Evolutionary conservation across 2,797 vertebrate genomes (phyloP).

Genomic region (Phrynocephalus vlangalii): DNA sequence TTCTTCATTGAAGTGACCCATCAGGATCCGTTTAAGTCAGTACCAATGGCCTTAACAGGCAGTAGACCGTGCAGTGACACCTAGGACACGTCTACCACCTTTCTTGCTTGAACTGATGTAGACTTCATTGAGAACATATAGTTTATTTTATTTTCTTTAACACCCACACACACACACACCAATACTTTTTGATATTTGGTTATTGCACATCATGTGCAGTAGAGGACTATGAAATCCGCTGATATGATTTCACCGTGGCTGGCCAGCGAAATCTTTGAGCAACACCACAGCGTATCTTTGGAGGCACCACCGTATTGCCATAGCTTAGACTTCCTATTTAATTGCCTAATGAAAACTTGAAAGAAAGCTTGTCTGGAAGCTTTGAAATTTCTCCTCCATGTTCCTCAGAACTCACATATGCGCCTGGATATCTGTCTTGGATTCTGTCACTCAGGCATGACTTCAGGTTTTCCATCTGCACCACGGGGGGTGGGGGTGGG

Average conservation of each 20-base stretch:
- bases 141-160: conserved; percentile 78
- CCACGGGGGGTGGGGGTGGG: conserved; percentile 74
- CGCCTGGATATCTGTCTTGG: conserved; percentile 81
- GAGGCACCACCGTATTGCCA: conserved; percentile 81
- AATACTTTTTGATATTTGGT: conserved; percentile 73
- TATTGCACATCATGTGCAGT: conserved; percentile 85
- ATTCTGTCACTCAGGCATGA: conserved; percentile 81
- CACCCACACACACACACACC: conserved; percentile 58
- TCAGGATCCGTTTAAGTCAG: conserved; percentile 79
- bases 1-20: conserved; percentile 76
- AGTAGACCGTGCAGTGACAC: conserved; percentile 79
- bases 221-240: conserved; percentile 85
- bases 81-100: conserved; percentile 74
- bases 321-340: conserved; percentile 79
- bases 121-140: conserved; percentile 79
- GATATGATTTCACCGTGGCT: conserved; percentile 84
- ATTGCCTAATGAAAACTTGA: conserved; percentile 79
- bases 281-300: conserved; percentile 77
- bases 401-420: conserved; percentile 81
- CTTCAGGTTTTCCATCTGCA: conserved; percentile 77
- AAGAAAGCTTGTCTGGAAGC: conserved; percentile 78
- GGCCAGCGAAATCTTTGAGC: conserved; percentile 80
- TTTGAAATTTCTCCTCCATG: conserved; percentile 76
- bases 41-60: conserved; percentile 84
- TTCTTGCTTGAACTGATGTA: conserved; percentile 81